Conservation (phyloP, 2,888 invertebrate genomes). For the Polietes domitor region DNA sequence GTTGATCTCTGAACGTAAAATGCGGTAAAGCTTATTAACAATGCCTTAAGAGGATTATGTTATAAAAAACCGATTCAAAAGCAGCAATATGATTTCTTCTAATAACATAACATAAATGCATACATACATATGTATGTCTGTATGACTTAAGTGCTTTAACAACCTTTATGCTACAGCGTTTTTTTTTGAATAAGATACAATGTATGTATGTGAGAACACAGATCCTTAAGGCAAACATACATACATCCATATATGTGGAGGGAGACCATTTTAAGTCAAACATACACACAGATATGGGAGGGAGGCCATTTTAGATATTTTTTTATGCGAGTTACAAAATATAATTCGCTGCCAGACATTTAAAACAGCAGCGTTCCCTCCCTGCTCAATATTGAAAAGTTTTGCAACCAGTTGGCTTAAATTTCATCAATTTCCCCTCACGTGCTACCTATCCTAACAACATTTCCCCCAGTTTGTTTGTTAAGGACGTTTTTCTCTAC, state of each 20-base stretch:
- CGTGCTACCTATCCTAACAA: background rate
- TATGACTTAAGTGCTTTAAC: too few species aligned
- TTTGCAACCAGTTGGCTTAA: background rate
- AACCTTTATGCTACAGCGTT: too few species aligned
- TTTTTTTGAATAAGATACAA: too few species aligned
- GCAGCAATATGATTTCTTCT: background rate
- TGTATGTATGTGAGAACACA: too few species aligned
- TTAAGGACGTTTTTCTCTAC: background rate
- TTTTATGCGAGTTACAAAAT: background rate
- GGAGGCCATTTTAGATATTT: background rate
- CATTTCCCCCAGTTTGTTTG: constrained; percentile 1
- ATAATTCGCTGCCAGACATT: background rate
- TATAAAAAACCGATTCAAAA: background rate
- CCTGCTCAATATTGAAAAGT: too few species aligned
- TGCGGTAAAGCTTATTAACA: background rate
- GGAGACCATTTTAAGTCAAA: too few species aligned
- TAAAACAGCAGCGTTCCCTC: background rate
- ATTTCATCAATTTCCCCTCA: constrained; percentile 19
- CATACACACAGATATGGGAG: too few species aligned
- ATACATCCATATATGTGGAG: too few species aligned
- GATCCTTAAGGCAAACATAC: too few species aligned
- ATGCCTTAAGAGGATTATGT: background rate
- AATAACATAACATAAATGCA: too few species aligned
- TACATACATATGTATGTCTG: too few species aligned
- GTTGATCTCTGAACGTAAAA: too few species aligned